Base-by-base conservation (phyloP, 2,888 invertebrate genomes). In the Melanophora roralis region DNA sequence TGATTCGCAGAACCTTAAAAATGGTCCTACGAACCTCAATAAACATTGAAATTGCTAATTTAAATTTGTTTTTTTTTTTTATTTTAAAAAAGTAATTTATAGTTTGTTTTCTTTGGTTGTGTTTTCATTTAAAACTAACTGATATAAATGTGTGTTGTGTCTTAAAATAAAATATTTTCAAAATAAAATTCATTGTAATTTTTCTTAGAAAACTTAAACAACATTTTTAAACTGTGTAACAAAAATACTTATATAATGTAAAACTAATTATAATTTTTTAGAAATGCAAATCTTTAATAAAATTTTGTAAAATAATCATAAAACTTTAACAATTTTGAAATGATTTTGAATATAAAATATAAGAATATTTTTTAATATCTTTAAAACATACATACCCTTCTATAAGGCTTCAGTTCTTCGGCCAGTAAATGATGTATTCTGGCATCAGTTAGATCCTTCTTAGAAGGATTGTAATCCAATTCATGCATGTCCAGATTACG, bases 401-500 rank as follows among this genome's bases (percentile, higher is more conserved):
- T 92, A 86, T 95, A 95, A 8, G 97, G 96, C 90, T 96, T 96
- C 47, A 97, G 91, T 89, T 97, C 97, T 89, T 97, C 96, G 3
- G 96, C 96, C 47, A 98, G 91, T 51, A 98, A 92, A 90, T 98
- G 97, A 90, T 98, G 98, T 84, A 97, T 96, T 89, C 94, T 95
- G n/a, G 96, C 97, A 89, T 98, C 97, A 1, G 97, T 97, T 75
- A 97, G 91, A 91, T 97, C 97, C 89, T 97, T 97, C 88, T 95
- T 95, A 72, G 96, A 96, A 64, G 97, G 97, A 91, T 95, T 96
- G 88, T 97, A 97, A 87, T 97, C 97, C 86, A 97, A 90, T 87
- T 97, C 97, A 89, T 96, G 97, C 93, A 97, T 95, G 87, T 98
- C 98, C 86, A 98, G 93, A 89, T 97, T 97, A 93, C 96, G 96